Percentiles rank a stretch among this genome's conserved stretches.
Conservation (phyloP, 2,797 vertebrate species). For the Bradypodion ventrale region DNA sequence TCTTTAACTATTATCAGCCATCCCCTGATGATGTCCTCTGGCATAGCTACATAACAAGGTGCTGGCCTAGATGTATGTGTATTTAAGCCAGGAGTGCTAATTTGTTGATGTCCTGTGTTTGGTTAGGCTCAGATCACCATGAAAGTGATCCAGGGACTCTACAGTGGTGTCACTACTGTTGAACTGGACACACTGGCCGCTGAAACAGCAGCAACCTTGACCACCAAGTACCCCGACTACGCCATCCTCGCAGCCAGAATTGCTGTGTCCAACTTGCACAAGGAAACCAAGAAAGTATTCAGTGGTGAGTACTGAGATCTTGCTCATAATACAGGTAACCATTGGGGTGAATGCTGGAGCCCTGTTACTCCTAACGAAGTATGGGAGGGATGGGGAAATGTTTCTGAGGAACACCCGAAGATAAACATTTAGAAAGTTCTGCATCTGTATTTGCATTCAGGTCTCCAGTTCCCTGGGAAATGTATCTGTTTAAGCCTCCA, state of each 20-base stretch:
- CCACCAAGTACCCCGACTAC: conserved; percentile 96
- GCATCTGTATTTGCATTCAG: not conserved
- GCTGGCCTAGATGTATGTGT: too few relatives aligned
- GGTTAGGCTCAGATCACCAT: conserved; percentile 93
- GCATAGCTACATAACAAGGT: too few relatives aligned
- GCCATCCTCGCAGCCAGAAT: conserved; percentile 94
- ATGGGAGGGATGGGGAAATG: too few relatives aligned
- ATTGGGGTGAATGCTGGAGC: not conserved
- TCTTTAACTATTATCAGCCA: too few relatives aligned
- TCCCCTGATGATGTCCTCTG: too few relatives aligned
- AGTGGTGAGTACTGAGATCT: conserved; percentile 77
- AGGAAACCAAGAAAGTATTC: conserved; percentile 98
- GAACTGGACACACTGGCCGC: conserved; percentile 95
- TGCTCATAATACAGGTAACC: not conserved
- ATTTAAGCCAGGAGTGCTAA: not conserved
- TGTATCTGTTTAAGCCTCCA: not conserved
- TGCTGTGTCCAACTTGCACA: conserved; percentile 96
- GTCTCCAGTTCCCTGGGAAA: too few relatives aligned
- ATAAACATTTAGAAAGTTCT: too few relatives aligned
- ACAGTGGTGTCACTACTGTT: conserved; percentile 94
- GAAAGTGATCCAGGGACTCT: conserved; percentile 98
- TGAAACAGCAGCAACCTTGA: conserved; percentile 93
- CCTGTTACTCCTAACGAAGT: not conserved
- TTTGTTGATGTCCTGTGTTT: not conserved
- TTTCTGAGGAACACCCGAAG: too few relatives aligned